Base-by-base conservation (phyloP, 2,888 invertebrate species). In the Coleophora flavipennella region DNA sequence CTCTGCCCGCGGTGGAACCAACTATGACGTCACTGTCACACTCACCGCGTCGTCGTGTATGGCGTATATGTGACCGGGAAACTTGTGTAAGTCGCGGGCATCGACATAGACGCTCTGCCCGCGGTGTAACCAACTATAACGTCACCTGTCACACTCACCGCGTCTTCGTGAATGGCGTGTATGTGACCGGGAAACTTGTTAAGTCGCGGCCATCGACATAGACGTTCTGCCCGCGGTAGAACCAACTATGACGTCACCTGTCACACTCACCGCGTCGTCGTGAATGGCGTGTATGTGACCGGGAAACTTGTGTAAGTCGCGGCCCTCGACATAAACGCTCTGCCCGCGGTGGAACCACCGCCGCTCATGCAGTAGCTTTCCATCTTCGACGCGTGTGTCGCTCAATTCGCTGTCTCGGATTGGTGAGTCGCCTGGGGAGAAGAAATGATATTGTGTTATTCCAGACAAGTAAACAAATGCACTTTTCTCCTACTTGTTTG, bases 1-100 rank as follows among this genome's bases (percentile, higher is more conserved):
- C 94, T 92, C 78, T 97, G 97, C 0, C 97, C 97, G 46, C 97
- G 88, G 64, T 97, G 96, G 80, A 93, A 97, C 97, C 97, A 97
- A 64, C 95, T n/a, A n/a, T n/a, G n/a, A n/a, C n/a, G n/a, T n/a
- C n/a, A n/a, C n/a, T 20, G 20, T 20, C 20, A 33, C 4, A 55
- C 71, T 79, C 62, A 96, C 95, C 80, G 93, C 92, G 75, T 96
- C 95, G 42, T 92, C 93, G 36, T 94, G 94, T 59, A 97, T 95
- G 31, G 94, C 93, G 43, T 94, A 94, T 64, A 97, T 96, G 51
- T 95, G 92, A 1, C 93, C 97, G 33, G 94, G 90, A 67, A 95
- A 95, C 63, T 94, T 90, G 3, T 92, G 87, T 60, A 92, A 83
- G 52, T 97, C 97, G 49, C 93, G 90, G 12, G 96, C 95, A 76